Conservation (phyloP, 2,797 vertebrate species). For the Coreius guichenoti region DNA sequence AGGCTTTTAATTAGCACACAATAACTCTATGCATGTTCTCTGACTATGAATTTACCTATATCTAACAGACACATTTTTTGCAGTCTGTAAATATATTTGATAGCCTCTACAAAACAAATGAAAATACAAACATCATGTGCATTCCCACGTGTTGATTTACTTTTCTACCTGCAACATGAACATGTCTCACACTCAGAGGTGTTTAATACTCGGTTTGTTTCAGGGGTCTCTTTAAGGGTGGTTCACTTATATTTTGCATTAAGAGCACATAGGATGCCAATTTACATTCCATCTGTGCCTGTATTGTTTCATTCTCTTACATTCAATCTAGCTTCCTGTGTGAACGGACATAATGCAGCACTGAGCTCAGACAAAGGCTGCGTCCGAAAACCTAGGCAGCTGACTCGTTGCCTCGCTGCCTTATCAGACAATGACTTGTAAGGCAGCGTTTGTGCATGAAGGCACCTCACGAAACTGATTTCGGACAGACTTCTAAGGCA, state of each 20-base stretch:
- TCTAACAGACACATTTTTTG: neutral
- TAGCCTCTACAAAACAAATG: constrained; percentile 1
- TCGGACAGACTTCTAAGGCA: too few relatives aligned
- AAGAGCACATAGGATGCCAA: neutral
- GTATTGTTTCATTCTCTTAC: neutral
- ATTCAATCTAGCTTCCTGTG: neutral
- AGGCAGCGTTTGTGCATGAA: too few relatives aligned
- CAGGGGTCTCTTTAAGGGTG: neutral
- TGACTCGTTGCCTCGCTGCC: too few relatives aligned
- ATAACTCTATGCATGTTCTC: constrained; percentile 6
- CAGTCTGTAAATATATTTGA: neutral
- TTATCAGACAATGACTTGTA: too few relatives aligned
- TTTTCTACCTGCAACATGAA: neutral
- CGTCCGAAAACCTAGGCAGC: too few relatives aligned
- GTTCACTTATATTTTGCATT: neutral
- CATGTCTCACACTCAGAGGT: neutral
- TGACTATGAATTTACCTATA: neutral
- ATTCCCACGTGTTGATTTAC: neutral
- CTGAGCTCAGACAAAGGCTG: neutral
- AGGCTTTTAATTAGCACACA: constrained; percentile 46
- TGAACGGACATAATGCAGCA: neutral
- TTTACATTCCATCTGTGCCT: neutral
- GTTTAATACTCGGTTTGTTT: neutral
- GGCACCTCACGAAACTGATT: too few relatives aligned
- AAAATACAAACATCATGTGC: neutral